phyloP scores from a whole-genome alignment of 2,888 invertebrate genomes.

The Trachelus tabidus region DNA sequence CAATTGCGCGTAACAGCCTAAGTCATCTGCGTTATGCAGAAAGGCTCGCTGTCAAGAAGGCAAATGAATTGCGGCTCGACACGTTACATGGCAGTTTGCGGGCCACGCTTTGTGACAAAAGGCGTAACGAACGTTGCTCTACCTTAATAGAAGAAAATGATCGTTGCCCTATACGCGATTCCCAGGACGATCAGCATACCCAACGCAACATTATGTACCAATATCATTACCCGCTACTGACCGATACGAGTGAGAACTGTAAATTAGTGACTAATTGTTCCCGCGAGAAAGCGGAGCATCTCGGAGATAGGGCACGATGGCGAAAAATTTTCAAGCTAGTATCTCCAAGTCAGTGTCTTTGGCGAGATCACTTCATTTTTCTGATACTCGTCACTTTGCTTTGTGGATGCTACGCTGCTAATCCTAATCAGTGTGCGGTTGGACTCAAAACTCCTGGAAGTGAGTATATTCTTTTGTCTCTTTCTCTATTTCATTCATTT shows the following conservation, averaged over 20 bases:
- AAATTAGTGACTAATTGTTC: too few species aligned
- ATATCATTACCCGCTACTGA: not conserved
- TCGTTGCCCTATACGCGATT: too few species aligned
- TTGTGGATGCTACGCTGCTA: conserved; percentile 15
- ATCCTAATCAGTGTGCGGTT: conserved; percentile 38
- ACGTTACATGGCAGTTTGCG: conserved; percentile 9
- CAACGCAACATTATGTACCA: not conserved
- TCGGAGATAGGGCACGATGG: conserved; percentile 1
- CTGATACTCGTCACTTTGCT: not conserved
- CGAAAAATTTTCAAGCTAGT: too few species aligned
- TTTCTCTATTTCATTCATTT: conserved; percentile 2
- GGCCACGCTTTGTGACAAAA: not conserved
- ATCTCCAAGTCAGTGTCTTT: not conserved
- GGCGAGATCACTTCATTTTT: not conserved
- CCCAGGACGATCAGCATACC: too few species aligned
- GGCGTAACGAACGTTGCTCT: too few species aligned
- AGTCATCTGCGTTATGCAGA: conserved; percentile 7
- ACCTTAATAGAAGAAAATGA: too few species aligned
- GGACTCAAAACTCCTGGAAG: conserved; percentile 58
- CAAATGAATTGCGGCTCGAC: conserved; percentile 18
- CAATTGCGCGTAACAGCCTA: too few species aligned
- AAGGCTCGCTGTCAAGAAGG: conserved; percentile 9
- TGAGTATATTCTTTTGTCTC: conserved; percentile 40
- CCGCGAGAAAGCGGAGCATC: too few species aligned
- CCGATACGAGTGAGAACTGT: too few species aligned